Evolutionary conservation across 2,888 invertebrate species (phyloP).

Genomic region (Volucella inflata): DNA sequence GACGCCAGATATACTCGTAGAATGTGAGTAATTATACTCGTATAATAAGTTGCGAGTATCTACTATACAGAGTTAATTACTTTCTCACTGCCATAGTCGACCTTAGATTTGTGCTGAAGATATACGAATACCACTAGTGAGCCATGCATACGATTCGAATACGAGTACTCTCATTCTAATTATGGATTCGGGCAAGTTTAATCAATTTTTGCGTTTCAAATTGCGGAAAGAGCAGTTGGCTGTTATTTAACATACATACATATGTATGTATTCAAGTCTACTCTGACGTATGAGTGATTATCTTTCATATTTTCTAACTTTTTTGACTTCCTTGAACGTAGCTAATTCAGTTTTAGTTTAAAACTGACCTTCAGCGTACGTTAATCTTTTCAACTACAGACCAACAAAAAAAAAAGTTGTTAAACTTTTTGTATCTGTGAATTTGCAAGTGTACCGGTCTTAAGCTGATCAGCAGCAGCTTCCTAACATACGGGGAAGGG

Average conservation of each 20-base stretch:
- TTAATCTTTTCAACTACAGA: neutral
- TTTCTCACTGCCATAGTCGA: neutral
- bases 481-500: neutral
- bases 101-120: neutral
- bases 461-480: slow-evolving; percentile 3
- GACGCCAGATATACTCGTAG: slow-evolving; percentile 9
- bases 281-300: slow-evolving; percentile 41
- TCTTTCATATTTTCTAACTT: neutral
- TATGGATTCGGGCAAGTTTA: slow-evolving; percentile 1
- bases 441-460: slow-evolving; percentile 15
- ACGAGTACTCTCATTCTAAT: neutral
- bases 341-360: slow-evolving; percentile 3
- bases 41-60: neutral
- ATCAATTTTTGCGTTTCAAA: slow-evolving; percentile 11
- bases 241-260: neutral
- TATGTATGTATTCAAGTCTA: slow-evolving; percentile 10
- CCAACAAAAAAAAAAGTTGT: neutral
- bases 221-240: neutral
- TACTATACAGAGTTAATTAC: slow-evolving; percentile 13
- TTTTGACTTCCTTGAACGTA: neutral
- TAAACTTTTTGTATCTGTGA: neutral
- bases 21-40: too few relatives aligned
- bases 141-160: neutral
- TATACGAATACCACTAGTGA: neutral
- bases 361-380: neutral